Conservation (phyloP, 1,140 invertebrate genomes). For the Cardiocondyla obscurior region DNA sequence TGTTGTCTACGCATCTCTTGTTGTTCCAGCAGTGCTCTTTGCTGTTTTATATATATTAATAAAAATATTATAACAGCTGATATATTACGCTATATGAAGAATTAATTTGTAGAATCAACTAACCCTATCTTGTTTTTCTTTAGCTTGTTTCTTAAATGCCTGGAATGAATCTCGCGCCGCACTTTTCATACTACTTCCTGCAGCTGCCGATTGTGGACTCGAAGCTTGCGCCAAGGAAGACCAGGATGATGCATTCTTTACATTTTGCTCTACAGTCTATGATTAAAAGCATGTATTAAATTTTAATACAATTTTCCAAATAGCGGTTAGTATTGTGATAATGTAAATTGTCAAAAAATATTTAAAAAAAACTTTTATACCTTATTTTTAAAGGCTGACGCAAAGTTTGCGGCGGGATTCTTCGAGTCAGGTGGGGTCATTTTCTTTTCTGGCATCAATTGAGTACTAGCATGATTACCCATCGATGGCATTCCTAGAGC, state of each 20-base stretch:
- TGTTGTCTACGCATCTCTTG: slow-evolving; percentile 89
- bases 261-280: slow-evolving; percentile 86
- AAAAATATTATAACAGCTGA: slow-evolving; percentile 8
- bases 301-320: background rate
- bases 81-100: background rate
- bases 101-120: slow-evolving; percentile 53
- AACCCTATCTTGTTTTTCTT: slow-evolving; percentile 95
- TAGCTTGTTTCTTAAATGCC: slow-evolving; percentile 97
- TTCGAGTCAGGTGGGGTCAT: slow-evolving; percentile 84
- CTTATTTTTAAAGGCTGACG: slow-evolving; percentile 87
- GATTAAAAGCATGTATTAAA: background rate
- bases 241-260: slow-evolving; percentile 97
- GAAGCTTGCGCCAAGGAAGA: slow-evolving; percentile 93
- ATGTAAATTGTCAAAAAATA: background rate
- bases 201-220: slow-evolving; percentile 86
- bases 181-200: slow-evolving; percentile 86
- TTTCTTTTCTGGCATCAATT: slow-evolving; percentile 79
- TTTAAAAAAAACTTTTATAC: slow-evolving; percentile 71
- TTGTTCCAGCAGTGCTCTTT: slow-evolving; percentile 92
- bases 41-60: slow-evolving; percentile 78
- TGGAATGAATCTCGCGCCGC: slow-evolving; percentile 87
- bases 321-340: background rate
- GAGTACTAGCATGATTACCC: slow-evolving; percentile 76
- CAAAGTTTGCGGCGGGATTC: slow-evolving; percentile 85
- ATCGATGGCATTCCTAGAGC: slow-evolving; percentile 79